Conservation (phyloP, 2,113 vertebrate genomes). For the Anoplopoma fimbria region DNA sequence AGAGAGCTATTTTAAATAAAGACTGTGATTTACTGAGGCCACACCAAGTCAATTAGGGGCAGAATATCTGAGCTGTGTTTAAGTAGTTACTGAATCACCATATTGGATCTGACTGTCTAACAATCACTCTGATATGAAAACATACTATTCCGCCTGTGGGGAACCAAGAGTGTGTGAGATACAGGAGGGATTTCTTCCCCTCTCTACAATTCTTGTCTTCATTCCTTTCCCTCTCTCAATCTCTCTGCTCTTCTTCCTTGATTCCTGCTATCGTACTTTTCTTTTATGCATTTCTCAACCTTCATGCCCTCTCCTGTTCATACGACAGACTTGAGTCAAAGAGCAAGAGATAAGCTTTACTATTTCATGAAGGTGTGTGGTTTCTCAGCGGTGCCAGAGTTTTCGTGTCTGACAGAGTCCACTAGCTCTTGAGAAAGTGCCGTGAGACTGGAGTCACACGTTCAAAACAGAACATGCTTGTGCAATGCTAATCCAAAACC, state of each 20-base stretch:
- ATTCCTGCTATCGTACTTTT: slow-evolving; percentile 50
- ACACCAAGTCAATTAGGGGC: slow-evolving; percentile 79
- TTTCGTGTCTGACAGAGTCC: slow-evolving; percentile 74
- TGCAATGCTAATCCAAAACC: not conserved
- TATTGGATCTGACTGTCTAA: slow-evolving; percentile 73
- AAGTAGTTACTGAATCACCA: slow-evolving; percentile 70
- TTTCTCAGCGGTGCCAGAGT: slow-evolving; percentile 54
- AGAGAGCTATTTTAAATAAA: slow-evolving; percentile 75
- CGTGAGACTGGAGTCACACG: slow-evolving; percentile 38
- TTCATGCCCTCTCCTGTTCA: slow-evolving; percentile 76
- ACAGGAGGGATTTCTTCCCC: slow-evolving; percentile 54
- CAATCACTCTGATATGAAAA: slow-evolving; percentile 74
- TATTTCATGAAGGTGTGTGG: slow-evolving; percentile 79
- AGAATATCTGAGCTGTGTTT: slow-evolving; percentile 69
- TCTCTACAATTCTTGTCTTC: slow-evolving; percentile 24
- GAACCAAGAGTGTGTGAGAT: slow-evolving; percentile 11
- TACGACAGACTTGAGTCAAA: slow-evolving; percentile 74
- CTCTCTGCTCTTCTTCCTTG: slow-evolving; percentile 38
- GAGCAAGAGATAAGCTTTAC: slow-evolving; percentile 73
- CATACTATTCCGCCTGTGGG: slow-evolving; percentile 37
- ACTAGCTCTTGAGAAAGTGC: slow-evolving; percentile 38
- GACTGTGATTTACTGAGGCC: slow-evolving; percentile 73
- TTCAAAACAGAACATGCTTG: slow-evolving; percentile 23
- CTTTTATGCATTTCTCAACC: slow-evolving; percentile 74
- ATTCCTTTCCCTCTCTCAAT: slow-evolving; percentile 20